phyloP scores from a whole-genome alignment of 2,113 vertebrate species.

The Phalacrocorax pelagicus region DNA sequence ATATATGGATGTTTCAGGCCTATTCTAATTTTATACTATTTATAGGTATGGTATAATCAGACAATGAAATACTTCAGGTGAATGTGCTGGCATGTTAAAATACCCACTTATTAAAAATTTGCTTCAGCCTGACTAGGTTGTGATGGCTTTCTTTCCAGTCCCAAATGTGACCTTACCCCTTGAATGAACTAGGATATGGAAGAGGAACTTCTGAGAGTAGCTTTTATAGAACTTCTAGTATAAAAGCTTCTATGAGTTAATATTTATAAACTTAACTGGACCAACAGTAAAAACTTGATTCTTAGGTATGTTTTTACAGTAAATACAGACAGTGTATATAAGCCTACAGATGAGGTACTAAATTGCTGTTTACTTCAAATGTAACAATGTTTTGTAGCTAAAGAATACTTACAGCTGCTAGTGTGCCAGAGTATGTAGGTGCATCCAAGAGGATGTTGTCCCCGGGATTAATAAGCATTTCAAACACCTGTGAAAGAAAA shows the following conservation, averaged over 20 bases:
- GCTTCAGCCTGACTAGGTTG: not conserved
- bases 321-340: not conserved
- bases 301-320: not conserved
- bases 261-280: not conserved
- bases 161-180: not conserved
- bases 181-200: not conserved
- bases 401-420: constrained; percentile 80
- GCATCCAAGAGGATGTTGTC: constrained; percentile 89
- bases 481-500: constrained; percentile 83
- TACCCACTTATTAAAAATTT: not conserved
- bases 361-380: not conserved
- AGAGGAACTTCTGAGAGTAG: not conserved
- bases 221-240: not conserved
- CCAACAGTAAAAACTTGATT: not conserved
- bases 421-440: constrained; percentile 87
- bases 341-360: not conserved
- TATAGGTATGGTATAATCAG: not conserved
- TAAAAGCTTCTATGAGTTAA: not conserved
- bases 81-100: not conserved
- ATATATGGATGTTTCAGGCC: not conserved
- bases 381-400: not conserved
- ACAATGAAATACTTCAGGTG: not conserved
- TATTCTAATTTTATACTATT: not conserved
- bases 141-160: not conserved
- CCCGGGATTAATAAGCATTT: constrained; percentile 92